Conservation (phyloP, 64 coral and sea anemone species). For the Actinia tenebrosa region DNA sequence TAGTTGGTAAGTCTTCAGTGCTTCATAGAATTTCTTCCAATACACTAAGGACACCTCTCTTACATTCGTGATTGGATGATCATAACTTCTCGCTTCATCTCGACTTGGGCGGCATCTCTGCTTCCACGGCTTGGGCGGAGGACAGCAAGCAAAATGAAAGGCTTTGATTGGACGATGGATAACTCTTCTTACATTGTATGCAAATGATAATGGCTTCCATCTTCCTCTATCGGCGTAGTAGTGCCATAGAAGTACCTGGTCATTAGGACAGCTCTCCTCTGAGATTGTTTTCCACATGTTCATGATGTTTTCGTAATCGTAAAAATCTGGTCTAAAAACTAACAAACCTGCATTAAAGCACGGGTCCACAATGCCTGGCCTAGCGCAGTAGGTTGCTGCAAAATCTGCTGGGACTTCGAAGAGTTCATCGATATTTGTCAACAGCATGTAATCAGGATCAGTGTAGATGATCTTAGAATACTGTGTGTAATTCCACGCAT, state of each 20-base stretch:
- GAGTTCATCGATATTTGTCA: slow-evolving; percentile 83
- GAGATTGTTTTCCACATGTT: slow-evolving; percentile 50
- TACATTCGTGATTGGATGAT: slow-evolving; percentile 35
- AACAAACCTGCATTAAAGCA: slow-evolving; percentile 88
- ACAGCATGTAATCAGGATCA: slow-evolving; percentile 56
- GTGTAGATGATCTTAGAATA: slow-evolving; percentile 77
- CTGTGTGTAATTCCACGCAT: slow-evolving; percentile 80
- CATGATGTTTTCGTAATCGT: slow-evolving; percentile 62
- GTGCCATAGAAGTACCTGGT: slow-evolving; percentile 64
- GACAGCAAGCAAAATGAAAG: slow-evolving; percentile 82
- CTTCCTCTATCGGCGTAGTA: slow-evolving; percentile 40
- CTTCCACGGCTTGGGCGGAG: slow-evolving; percentile 69
- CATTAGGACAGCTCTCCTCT: slow-evolving; percentile 57
- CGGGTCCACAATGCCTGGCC: slow-evolving; percentile 77
- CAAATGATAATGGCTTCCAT: slow-evolving; percentile 62
- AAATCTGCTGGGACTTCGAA: slow-evolving; percentile 67
- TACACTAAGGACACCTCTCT: slow-evolving; percentile 54
- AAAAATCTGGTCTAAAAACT: slow-evolving; percentile 61
- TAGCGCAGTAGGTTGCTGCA: slow-evolving; percentile 64
- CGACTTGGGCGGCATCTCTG: slow-evolving; percentile 62
- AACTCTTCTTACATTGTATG: slow-evolving; percentile 75
- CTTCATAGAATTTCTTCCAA: slow-evolving; percentile 84
- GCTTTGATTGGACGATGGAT: slow-evolving; percentile 72
- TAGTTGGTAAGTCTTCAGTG: slow-evolving; percentile 47
- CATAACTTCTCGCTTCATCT: slow-evolving; percentile 60